phyloP scores from a whole-genome alignment of 2,888 invertebrate genomes.

The Sabatieria punctata region DNA sequence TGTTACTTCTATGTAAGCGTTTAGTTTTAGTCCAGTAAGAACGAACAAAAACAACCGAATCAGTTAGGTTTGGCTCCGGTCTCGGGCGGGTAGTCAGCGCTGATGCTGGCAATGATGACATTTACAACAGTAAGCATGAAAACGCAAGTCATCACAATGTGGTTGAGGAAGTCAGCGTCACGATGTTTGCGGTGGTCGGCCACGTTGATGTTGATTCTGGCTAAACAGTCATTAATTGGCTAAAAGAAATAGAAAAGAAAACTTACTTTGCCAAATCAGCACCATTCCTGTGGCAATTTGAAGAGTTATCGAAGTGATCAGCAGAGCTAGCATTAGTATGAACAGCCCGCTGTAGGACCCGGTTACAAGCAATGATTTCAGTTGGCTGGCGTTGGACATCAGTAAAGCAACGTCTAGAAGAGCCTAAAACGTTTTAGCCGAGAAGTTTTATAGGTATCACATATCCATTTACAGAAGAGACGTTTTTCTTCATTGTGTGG shows the following conservation, averaged over 20 bases:
- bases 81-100: no score
- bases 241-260: no score
- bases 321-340: slow-evolving; percentile 56
- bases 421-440: no score
- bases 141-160: slow-evolving; percentile 57
- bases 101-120: slow-evolving; percentile 60
- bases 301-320: slow-evolving; percentile 60
- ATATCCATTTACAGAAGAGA: slow-evolving; percentile 39
- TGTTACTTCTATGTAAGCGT: no score
- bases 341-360: slow-evolving; percentile 48
- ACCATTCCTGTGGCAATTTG: slow-evolving; percentile 46
- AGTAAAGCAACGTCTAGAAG: slow-evolving; percentile 10
- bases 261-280: not conserved
- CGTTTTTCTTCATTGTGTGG: slow-evolving; percentile 78
- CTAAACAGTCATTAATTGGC: no score
- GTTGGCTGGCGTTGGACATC: slow-evolving; percentile 11
- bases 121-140: slow-evolving; percentile 64
- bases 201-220: slow-evolving; percentile 18
- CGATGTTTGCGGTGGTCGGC: slow-evolving; percentile 46
- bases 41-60: no score
- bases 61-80: no score
- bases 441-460: no score
- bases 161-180: slow-evolving; percentile 59
- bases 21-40: no score
- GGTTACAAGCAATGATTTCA: slow-evolving; percentile 7